These are phyloP conservation scores for Simalia tracyae DNA, from an alignment of 2,797 vertebrate genomes.

Conservation along the genomic window DNA sequence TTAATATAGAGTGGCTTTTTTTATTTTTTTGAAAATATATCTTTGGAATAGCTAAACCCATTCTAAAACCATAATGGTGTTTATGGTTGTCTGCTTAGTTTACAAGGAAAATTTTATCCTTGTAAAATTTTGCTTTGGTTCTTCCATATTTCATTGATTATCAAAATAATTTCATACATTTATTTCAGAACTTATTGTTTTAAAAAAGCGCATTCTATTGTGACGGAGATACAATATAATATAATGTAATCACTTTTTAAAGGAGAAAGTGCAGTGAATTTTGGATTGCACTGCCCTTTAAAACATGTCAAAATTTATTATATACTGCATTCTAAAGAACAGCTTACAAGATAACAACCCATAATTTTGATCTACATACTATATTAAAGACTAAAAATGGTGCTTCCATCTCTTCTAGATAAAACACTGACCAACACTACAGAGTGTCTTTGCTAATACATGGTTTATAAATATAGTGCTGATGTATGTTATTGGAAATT, in stretches of 20 bases:
- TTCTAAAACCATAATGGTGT: neutral
- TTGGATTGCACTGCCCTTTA: neutral
- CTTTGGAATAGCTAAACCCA: neutral
- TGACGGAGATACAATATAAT: neutral
- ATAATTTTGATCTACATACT: constrained; percentile 21
- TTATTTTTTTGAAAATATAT: neutral
- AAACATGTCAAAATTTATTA: neutral
- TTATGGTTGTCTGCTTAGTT: neutral
- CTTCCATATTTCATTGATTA: neutral
- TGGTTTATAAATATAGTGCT: neutral
- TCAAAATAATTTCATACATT: neutral
- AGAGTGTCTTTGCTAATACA: neutral
- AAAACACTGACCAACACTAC: constrained; percentile 42
- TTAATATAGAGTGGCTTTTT: neutral
- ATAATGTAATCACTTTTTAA: neutral
- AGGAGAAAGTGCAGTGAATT: neutral
- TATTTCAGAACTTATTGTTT: neutral
- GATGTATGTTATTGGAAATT: neutral
- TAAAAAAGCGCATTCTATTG: neutral
- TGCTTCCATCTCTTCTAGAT: constrained; percentile 39
- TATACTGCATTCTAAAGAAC: constrained; percentile 31
- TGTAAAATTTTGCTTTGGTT: neutral
- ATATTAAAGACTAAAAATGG: constrained; percentile 40
- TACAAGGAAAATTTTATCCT: neutral
- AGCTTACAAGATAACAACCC: constrained; percentile 13